These are phyloP conservation scores for Xerus inauris DNA, from an alignment of 2,113 vertebrate genomes.

Conservation along the genomic window DNA sequence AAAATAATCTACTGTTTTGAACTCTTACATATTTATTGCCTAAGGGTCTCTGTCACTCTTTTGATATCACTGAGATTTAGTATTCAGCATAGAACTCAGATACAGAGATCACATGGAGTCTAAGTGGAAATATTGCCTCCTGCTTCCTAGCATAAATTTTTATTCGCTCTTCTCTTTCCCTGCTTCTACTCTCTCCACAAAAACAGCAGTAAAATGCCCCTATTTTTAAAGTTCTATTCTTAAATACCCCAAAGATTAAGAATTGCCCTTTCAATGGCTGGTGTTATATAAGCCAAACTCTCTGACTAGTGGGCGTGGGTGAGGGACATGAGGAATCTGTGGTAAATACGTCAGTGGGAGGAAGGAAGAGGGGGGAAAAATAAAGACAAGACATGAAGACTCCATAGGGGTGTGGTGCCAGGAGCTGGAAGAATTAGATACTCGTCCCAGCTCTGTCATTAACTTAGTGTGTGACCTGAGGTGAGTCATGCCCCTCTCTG, in stretches of 20 bases:
- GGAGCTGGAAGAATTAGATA: neutral
- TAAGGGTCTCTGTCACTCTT: neutral
- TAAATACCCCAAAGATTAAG: neutral
- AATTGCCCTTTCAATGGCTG: neutral
- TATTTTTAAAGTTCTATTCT: constrained; percentile 22
- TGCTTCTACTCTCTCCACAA: constrained; percentile 25
- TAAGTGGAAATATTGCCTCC: neutral
- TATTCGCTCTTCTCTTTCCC: constrained; percentile 23
- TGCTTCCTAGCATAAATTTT: neutral
- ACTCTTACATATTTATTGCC: neutral
- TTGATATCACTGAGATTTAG: neutral
- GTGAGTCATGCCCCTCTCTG: neutral
- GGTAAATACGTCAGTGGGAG: constrained; percentile 37
- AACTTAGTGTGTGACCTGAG: neutral
- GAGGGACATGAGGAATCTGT: neutral
- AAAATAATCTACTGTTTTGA: neutral
- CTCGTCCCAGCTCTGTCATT: neutral
- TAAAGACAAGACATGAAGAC: constrained; percentile 29
- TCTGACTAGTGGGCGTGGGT: neutral
- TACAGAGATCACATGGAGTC: neutral
- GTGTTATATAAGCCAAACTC: neutral
- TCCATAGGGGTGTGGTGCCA: neutral
- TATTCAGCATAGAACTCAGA: neutral
- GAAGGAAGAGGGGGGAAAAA: constrained; percentile 23
- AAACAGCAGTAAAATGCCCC: neutral